Evolutionary conservation across 2,888 invertebrate species (phyloP).

Genomic region (Nephrotoma guestfalica): DNA sequence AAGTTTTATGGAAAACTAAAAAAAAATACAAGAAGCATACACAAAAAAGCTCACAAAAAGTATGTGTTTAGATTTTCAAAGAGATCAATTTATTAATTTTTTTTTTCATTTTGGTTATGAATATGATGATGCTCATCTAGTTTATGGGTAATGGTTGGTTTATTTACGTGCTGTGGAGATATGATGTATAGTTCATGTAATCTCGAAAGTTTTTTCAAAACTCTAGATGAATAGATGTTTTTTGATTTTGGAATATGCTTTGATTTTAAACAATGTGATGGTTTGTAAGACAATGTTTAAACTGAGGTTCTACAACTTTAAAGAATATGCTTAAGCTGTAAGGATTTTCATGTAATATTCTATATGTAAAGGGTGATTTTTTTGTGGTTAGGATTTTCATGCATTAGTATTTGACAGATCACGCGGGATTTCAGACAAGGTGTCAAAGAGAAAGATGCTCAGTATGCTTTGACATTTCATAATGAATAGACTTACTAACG

Average conservation of each 20-base stretch:
- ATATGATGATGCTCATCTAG: neutral
- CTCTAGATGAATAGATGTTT: neutral
- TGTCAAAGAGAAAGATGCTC: no score
- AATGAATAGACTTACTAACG: no score
- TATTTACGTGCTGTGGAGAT: neutral
- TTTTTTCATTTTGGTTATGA: neutral
- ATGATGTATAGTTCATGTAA: neutral
- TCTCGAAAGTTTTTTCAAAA: neutral
- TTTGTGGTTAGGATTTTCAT: no score
- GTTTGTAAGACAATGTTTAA: neutral
- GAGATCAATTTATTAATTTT: neutral
- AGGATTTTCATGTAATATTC: no score
- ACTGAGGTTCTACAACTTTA: neutral
- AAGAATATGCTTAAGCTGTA: no score
- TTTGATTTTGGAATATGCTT: neutral
- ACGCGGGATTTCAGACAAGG: no score
- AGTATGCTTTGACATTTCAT: no score
- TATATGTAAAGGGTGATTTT: no score
- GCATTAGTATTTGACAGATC: no score
- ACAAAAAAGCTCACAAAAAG: neutral
- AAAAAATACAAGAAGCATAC: neutral
- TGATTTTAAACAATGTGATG: neutral
- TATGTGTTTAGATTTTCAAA: neutral
- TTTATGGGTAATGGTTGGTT: neutral
- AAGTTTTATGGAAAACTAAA: neutral